phyloP scores from a whole-genome alignment of 1,140 invertebrate genomes.

The Bombus difficillimus region DNA sequence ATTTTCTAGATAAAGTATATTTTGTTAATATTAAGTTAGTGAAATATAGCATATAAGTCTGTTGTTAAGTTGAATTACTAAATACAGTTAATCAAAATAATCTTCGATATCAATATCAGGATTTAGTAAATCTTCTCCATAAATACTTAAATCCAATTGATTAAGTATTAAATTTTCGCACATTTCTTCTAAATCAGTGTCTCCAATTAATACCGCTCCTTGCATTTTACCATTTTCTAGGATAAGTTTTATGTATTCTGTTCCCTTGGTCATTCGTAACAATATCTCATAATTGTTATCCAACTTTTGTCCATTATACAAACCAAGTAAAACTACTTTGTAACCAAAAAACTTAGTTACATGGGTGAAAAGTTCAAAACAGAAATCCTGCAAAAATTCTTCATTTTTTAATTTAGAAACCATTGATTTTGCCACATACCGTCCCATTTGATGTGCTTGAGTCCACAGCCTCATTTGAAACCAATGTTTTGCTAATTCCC shows the following conservation, averaged over 20 bases:
- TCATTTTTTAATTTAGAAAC: conserved; percentile 85
- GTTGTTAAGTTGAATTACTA: neutral
- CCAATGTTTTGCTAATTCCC: conserved; percentile 93
- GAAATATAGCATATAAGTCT: neutral
- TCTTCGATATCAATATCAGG: conserved; percentile 99
- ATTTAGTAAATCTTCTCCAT: conserved; percentile 96
- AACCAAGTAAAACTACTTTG: conserved; percentile 96
- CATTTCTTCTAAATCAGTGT: conserved; percentile 98
- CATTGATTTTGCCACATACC: conserved; percentile 96
- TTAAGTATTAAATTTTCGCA: conserved; percentile 99
- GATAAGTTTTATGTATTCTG: conserved; percentile 96
- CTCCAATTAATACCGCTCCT: conserved; percentile 97
- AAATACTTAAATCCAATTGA: conserved; percentile 93
- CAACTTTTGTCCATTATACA: conserved; percentile 96
- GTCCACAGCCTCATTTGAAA: conserved; percentile 99
- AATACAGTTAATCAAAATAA: conserved; percentile 94
- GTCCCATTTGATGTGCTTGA: conserved; percentile 98
- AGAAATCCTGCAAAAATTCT: conserved; percentile 92
- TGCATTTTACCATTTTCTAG: conserved; percentile 93
- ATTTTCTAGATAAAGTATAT: neutral
- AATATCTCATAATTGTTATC: conserved; percentile 93
- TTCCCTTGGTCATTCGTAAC: conserved; percentile 90
- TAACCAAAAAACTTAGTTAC: conserved; percentile 97
- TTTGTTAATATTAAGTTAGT: neutral
- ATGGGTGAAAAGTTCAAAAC: conserved; percentile 98